Conservation (phyloP, 1,140 invertebrate species). For the Bombus pascuorum region DNA sequence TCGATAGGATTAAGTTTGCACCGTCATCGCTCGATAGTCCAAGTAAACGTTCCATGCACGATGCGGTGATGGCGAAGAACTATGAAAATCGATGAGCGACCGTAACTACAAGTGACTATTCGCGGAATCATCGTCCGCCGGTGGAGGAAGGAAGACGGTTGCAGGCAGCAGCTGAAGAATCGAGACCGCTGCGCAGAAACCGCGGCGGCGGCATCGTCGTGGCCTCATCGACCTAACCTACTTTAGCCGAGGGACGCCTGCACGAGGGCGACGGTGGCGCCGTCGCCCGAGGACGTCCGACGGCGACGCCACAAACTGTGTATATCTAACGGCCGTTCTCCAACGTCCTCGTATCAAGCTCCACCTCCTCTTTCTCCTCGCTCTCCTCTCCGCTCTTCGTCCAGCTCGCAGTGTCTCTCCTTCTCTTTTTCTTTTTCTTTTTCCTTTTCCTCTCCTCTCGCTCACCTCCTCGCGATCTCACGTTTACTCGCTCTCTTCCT, state of each 20-base stretch:
- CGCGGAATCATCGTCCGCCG: constrained; percentile 29
- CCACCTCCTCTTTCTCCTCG: constrained; percentile 4
- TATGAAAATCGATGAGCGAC: constrained; percentile 43
- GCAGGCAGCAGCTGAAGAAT: constrained; percentile 57
- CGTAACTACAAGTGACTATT: constrained; percentile 42
- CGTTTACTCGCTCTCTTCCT: not conserved
- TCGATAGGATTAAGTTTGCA: too few species aligned
- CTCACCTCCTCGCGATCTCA: not conserved
- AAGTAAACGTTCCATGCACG: not conserved
- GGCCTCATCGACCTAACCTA: constrained; percentile 79
- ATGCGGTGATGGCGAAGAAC: not conserved
- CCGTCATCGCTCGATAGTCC: too few species aligned
- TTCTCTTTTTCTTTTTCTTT: not conserved
- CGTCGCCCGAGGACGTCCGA: constrained; percentile 65
- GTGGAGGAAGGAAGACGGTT: constrained; percentile 32
- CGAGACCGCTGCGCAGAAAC: constrained; percentile 76
- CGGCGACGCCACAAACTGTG: constrained; percentile 63
- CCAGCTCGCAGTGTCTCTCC: not conserved
- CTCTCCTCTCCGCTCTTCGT: not conserved
- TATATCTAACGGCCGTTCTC: constrained; percentile 61
- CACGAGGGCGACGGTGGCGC: constrained; percentile 66
- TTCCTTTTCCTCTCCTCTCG: not conserved
- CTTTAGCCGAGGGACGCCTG: constrained; percentile 69
- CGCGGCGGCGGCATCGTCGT: constrained; percentile 64
- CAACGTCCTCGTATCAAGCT: constrained; percentile 58